Evolutionary conservation across 2,113 vertebrate species (phyloP).

Genomic region (Seriola dumerili): DNA sequence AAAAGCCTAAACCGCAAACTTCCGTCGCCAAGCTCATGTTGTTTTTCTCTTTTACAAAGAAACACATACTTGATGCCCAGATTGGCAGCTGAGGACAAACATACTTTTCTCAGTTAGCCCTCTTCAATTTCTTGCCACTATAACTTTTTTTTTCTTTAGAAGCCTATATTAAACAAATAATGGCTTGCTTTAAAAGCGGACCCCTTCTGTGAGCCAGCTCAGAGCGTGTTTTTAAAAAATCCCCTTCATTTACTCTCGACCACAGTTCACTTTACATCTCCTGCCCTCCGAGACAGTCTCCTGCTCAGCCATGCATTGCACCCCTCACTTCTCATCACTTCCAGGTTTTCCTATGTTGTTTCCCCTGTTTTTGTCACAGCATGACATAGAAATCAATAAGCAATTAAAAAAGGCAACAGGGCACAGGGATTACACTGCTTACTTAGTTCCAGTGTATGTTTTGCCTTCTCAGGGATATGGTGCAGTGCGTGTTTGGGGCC

Average conservation of each 20-base stretch:
- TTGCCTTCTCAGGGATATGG: neutral
- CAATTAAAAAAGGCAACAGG: conserved; percentile 76
- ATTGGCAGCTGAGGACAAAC: neutral
- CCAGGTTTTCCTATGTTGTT: conserved; percentile 63
- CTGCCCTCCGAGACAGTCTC: conserved; percentile 48
- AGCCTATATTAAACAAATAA: neutral
- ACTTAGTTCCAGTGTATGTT: conserved; percentile 34
- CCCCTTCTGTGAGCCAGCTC: conserved; percentile 8
- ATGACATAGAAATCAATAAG: conserved; percentile 75
- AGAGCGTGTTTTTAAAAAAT: conserved; percentile 3
- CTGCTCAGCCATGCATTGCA: conserved; percentile 55
- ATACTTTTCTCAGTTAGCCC: neutral
- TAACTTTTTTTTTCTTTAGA: neutral
- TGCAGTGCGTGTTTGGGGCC: conserved; percentile 1
- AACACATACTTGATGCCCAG: conserved; percentile 20
- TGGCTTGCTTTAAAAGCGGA: neutral
- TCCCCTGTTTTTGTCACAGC: conserved; percentile 66
- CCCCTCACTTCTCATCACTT: conserved; percentile 60
- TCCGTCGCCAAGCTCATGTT: conserved; percentile 58
- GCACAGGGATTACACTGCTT: conserved; percentile 46
- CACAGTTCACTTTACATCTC: conserved; percentile 49
- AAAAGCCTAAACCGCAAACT: conserved; percentile 70
- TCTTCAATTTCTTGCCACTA: neutral
- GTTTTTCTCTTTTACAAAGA: conserved; percentile 51
- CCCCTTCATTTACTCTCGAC: conserved; percentile 61